A percentile compares a stretch with the other conserved stretches of the same genome.
phyloP scores from a whole-genome alignment of 2,113 vertebrate genomes.

The Zingel zingel region DNA sequence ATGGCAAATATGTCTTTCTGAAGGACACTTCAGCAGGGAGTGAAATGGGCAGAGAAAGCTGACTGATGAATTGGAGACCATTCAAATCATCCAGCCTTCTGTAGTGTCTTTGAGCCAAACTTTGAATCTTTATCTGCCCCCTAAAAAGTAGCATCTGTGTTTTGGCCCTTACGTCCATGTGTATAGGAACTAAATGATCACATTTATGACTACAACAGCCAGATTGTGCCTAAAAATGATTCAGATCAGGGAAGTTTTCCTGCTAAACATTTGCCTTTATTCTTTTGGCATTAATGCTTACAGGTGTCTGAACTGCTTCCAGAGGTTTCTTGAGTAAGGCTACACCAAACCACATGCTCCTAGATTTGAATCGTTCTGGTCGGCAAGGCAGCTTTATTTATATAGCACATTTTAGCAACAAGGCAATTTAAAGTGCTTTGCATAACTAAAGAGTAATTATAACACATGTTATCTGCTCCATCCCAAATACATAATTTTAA shows the following conservation, averaged over 20 bases:
- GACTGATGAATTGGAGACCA: not conserved
- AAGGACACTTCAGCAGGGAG: not conserved
- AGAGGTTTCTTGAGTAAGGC: not conserved
- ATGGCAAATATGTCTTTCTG: not conserved
- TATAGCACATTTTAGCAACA: no score
- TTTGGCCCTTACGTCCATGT: not conserved
- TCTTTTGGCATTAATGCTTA: not conserved
- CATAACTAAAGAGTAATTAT: no score
- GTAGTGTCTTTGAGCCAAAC: not conserved
- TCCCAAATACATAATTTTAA: not conserved
- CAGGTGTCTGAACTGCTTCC: not conserved
- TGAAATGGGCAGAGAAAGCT: not conserved
- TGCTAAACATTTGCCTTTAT: constrained; percentile 3
- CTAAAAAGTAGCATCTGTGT: not conserved
- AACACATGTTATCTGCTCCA: not conserved
- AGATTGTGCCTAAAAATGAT: not conserved
- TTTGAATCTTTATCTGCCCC: not conserved
- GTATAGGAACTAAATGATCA: not conserved
- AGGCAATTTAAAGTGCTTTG: no score
- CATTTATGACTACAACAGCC: not conserved
- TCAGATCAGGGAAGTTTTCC: not conserved
- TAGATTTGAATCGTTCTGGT: not conserved
- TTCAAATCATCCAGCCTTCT: not conserved
- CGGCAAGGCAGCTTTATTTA: no score
- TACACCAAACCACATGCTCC: not conserved